A percentile compares a stretch with the other conserved stretches of the same genome.
Conservation (phyloP, 2,113 vertebrate species). For the Plotosus lineatus region DNA sequence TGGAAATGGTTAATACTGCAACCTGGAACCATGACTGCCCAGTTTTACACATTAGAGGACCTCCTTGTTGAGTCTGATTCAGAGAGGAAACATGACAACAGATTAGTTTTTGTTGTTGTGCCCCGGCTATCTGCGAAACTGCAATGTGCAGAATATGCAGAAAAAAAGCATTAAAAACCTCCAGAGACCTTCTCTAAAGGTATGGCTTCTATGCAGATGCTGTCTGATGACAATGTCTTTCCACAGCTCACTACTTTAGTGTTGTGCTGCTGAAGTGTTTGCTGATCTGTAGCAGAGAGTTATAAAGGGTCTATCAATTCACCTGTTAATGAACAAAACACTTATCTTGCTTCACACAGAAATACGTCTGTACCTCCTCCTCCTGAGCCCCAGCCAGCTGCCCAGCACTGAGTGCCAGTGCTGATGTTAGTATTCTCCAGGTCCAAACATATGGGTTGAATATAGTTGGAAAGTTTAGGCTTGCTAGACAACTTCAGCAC, state of each 20-base stretch:
- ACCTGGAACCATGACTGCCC: constrained; percentile 41
- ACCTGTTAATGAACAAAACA: background rate
- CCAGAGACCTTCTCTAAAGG: constrained; percentile 27
- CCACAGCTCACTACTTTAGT: constrained; percentile 40
- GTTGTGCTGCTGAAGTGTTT: constrained; percentile 45
- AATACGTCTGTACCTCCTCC: constrained; percentile 43
- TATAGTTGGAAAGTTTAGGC: constrained; percentile 43
- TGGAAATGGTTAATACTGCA: constrained; percentile 17
- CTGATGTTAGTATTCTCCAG: background rate
- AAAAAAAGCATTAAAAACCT: background rate
- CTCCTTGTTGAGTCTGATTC: constrained; percentile 30
- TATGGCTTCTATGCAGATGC: constrained; percentile 39
- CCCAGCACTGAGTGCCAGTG: constrained; percentile 51
- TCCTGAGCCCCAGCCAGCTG: constrained; percentile 51
- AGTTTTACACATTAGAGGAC: constrained; percentile 46
- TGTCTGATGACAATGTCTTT: constrained; percentile 35
- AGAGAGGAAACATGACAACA: background rate
- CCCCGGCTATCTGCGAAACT: background rate
- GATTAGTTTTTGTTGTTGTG: background rate
- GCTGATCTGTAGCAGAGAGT: constrained; percentile 29
- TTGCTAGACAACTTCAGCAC: constrained; percentile 44
- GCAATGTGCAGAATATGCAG: background rate
- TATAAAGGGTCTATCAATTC: background rate
- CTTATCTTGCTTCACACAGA: background rate
- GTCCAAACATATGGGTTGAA: constrained; percentile 60